Conservation (phyloP, 2,888 invertebrate genomes). For the Mechanitis mazaeus region DNA sequence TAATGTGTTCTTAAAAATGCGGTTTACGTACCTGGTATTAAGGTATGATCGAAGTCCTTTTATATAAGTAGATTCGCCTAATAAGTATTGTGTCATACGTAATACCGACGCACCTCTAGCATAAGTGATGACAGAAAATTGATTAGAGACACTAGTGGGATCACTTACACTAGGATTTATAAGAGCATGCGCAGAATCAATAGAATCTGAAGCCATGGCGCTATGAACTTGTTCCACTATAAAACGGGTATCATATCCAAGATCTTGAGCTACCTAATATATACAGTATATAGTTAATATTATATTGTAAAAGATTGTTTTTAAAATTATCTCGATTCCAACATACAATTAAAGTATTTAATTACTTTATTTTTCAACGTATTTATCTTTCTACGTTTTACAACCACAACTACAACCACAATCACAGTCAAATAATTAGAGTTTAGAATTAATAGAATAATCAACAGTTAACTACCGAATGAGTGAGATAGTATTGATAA, state of each 20-base stretch:
- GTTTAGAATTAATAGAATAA: no score
- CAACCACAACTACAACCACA: no score
- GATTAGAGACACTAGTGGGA: slow-evolving; percentile 74
- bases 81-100: slow-evolving; percentile 81
- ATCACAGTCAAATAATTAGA: no score
- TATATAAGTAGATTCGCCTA: slow-evolving; percentile 72
- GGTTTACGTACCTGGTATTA: slow-evolving; percentile 49
- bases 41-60: slow-evolving; percentile 76
- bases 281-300: no score
- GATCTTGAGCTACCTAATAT: slow-evolving; percentile 50
- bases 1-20: not conserved
- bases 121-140: slow-evolving; percentile 83
- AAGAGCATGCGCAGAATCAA: slow-evolving; percentile 75
- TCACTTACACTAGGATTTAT: slow-evolving; percentile 72
- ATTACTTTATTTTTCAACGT: no score
- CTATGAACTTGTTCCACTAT: slow-evolving; percentile 81
- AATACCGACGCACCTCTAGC: slow-evolving; percentile 79
- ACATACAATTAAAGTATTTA: no score
- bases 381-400: no score
- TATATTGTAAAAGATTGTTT: no score
- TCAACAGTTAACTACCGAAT: slow-evolving; percentile 48
- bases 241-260: slow-evolving; percentile 70
- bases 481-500: slow-evolving; percentile 81
- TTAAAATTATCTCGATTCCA: no score
- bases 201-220: slow-evolving; percentile 78